phyloP scores from a whole-genome alignment of 2,888 invertebrate genomes.

The Patella depressa region DNA sequence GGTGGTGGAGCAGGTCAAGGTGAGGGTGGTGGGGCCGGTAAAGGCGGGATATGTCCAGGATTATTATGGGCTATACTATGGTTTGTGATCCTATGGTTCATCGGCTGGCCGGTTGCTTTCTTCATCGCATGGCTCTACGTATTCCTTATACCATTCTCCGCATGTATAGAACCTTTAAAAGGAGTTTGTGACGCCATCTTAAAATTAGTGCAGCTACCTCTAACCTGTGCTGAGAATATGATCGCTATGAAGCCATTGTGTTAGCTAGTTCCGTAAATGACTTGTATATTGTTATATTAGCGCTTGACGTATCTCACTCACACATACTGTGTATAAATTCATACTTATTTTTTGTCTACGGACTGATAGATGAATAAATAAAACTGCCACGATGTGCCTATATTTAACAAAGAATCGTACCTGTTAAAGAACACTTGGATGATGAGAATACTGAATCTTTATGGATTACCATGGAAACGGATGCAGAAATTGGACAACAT shows the following conservation, averaged over 20 bases:
- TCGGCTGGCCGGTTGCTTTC: slow-evolving; percentile 67
- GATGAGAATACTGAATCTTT: too few species aligned
- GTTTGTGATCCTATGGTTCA: slow-evolving; percentile 66
- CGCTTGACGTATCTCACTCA: too few species aligned
- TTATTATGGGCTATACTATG: slow-evolving; percentile 66
- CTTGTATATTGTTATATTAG: background rate
- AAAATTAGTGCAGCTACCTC: slow-evolving; percentile 64
- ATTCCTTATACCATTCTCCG: slow-evolving; percentile 66
- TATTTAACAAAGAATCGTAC: too few species aligned
- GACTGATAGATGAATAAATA: too few species aligned
- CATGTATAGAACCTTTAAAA: slow-evolving; percentile 60
- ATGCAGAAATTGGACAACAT: too few species aligned
- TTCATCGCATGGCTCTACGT: slow-evolving; percentile 68
- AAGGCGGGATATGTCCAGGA: slow-evolving; percentile 51
- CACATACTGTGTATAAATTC: too few species aligned
- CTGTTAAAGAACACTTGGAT: too few species aligned
- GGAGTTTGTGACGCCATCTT: slow-evolving; percentile 63
- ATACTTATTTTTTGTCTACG: too few species aligned
- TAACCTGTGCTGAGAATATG: slow-evolving; percentile 67
- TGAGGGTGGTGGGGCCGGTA: slow-evolving; percentile 46
- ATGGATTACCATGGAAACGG: too few species aligned
- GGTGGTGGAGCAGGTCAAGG: slow-evolving; percentile 52
- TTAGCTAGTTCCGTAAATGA: slow-evolving; percentile 19
- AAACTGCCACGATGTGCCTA: too few species aligned
- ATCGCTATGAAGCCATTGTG: slow-evolving; percentile 66